These are phyloP conservation scores for Ophioninae sp. DNA, from an alignment of 2,888 invertebrate species.

Conservation along the genomic window DNA sequence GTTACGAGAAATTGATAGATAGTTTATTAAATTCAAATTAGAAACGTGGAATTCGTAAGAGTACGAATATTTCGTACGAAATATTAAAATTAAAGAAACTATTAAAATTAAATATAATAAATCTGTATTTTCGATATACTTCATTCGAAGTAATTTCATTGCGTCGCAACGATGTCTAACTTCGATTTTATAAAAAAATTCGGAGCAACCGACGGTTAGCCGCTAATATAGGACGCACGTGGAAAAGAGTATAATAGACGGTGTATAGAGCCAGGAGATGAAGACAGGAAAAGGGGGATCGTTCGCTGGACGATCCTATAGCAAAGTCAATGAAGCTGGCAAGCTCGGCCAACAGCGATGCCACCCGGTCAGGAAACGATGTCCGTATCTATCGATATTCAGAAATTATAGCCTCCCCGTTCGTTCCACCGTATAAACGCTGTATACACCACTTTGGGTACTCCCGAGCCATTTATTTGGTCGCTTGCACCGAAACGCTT, in stretches of 20 bases:
- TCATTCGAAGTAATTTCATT: too few species aligned
- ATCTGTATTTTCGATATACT: too few species aligned
- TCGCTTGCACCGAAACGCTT: conserved; percentile 53
- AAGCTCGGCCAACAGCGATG: background rate
- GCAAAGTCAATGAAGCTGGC: conserved; percentile 44
- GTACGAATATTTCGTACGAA: too few species aligned
- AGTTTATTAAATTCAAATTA: too few species aligned
- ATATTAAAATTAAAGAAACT: too few species aligned
- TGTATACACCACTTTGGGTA: conserved; percentile 46
- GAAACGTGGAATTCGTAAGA: too few species aligned
- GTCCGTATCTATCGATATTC: conserved; percentile 55
- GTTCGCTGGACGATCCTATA: conserved; percentile 35
- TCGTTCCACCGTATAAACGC: conserved; percentile 48
- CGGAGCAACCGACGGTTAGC: background rate
- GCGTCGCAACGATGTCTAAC: too few species aligned
- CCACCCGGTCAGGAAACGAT: conserved; percentile 32
- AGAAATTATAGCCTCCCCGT: conserved; percentile 52
- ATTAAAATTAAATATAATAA: too few species aligned
- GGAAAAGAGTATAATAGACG: background rate
- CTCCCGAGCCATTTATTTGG: conserved; percentile 53
- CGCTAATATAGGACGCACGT: background rate
- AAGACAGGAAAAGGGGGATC: background rate
- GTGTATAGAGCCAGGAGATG: background rate
- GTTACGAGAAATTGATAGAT: too few species aligned
- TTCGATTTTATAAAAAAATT: too few species aligned